Evolutionary conservation across 2,797 vertebrate genomes (phyloP), one percentile per base, ranked within the genome.

Genomic region (Malurus splendens): DNA sequence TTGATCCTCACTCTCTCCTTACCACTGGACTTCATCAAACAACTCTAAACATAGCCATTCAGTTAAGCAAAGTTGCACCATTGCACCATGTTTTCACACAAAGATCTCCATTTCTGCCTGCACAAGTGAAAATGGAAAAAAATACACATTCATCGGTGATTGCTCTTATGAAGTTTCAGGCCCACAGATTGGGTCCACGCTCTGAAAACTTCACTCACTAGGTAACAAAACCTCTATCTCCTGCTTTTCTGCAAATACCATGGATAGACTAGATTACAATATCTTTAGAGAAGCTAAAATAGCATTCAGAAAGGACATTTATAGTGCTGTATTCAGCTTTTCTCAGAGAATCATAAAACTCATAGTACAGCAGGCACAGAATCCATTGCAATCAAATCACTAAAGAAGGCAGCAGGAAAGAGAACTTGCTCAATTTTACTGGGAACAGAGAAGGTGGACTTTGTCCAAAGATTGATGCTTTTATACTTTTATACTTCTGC

Each of bases 211-310:
- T 82, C 33, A 73, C 85, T 82, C 22, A 28, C 51, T 47, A 42
- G 70, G 68, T 92, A 87, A 89, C 82, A 93, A 89, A 90, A 93
- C 38, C 56, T 75, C 82, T 50, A 36, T 81, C 48, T 75, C 56
- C 50, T 23, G 45, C 82, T 86, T 80, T 89, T 83, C 64, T 93
- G 62, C 48, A 90, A 92, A 89, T 86, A 91, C 64, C 54, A 73
- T 4, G 71, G 89, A 66, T 71, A 85, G 84, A 91, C 76, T 82
- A 91, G 65, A 82, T 91, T 94, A 90, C 62, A 75, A 55, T 87
- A 90, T 70, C 76, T 75, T 90, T 66, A 90, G 55, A 92, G 87
- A 93, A 90, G 48, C 57, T 92, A 91, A 96, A 94, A 91, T 74
- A 92, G 59, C 57, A 92, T 93, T 93, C 90, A 90, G 82, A 93